phyloP scores from a whole-genome alignment of 2,888 invertebrate species.

The Rotaria socialis region DNA sequence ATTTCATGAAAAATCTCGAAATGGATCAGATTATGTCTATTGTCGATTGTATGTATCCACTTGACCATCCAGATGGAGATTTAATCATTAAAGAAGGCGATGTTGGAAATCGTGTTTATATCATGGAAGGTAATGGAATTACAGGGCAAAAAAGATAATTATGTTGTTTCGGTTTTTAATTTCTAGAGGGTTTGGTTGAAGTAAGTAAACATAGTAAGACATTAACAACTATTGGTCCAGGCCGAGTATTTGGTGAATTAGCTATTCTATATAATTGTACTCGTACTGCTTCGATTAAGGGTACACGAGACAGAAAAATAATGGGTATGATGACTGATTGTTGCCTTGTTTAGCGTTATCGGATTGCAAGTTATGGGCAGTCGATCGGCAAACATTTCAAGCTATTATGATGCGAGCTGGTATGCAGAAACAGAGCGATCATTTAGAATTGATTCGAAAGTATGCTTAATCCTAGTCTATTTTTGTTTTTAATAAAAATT shows the following conservation, averaged over 20 bases:
- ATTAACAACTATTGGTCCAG: constrained; percentile 85
- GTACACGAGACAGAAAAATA: constrained; percentile 50
- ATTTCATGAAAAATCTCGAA: constrained; percentile 96
- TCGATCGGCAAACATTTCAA: constrained; percentile 95
- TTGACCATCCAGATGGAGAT: constrained; percentile 70
- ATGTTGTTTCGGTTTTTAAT: neutral
- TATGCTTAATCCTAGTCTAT: constrained; percentile 56
- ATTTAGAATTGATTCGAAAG: constrained; percentile 94
- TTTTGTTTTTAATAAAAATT: too few relatives aligned
- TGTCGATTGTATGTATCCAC: constrained; percentile 97
- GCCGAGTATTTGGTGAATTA: constrained; percentile 93
- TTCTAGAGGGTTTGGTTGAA: constrained; percentile 88
- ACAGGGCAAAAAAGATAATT: neutral
- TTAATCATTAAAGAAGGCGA: constrained; percentile 89
- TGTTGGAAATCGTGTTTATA: constrained; percentile 67
- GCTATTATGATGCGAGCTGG: constrained; percentile 99
- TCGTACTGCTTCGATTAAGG: constrained; percentile 84
- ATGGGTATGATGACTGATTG: too few relatives aligned
- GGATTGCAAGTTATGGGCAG: constrained; percentile 91
- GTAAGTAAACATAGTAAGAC: constrained; percentile 92
- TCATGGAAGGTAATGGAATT: constrained; percentile 83
- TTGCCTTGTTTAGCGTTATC: constrained; percentile 67
- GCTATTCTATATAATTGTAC: constrained; percentile 98
- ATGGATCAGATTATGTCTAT: constrained; percentile 80
- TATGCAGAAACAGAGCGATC: constrained; percentile 82